Base-by-base conservation (phyloP, 2,797 vertebrate genomes). In the Poeciliopsis paucimaculata region DNA sequence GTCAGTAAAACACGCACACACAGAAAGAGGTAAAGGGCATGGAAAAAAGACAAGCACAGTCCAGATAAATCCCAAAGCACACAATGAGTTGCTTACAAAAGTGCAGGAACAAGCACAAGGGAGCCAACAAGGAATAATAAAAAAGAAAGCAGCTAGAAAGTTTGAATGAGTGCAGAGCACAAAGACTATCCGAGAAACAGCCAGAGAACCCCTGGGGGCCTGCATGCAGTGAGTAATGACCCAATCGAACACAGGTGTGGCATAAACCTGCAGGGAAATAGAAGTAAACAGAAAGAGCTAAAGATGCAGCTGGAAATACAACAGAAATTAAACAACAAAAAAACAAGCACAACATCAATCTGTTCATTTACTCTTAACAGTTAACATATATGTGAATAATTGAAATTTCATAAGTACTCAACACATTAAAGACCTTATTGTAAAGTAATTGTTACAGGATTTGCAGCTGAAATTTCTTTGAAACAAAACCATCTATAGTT, bases 41-140 rank as follows among this genome's bases (percentile, higher is more conserved):
- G 12, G 64, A 78, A 73, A 39, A 73, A 39, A 72, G 45, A 15
- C 64, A 34, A 57, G 43, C 41, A 41, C n/a, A 45, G 41, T 75
- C 62, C 73, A 75, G 39, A 73, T 72, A 66, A 81, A 73, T 77
- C 80, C 75, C 75, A 77, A 77, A 77, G 43, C 36, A 53, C n/a
- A 66, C 70, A 66, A 6, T 39, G 39, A 57, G 64, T 39, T 71
- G 45, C 31, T 71, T 71, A 18, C 23, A 75, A 73, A 81, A 64
- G 80, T 72, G 75, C 5, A 8, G 68, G n/a, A 76, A 72, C 80
- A 64, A 76, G 53, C 74, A 64, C 53, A 28, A 49, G 46, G 75
- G 49, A 76, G 46, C 68, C 53, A 77, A 64, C 66, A 62, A 73
- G 36, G 79, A 66, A 72, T 46, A 72, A 71, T n/a, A 71, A 28